Base-by-base conservation (phyloP, 2,888 invertebrate species). In the Agrochola macilenta region DNA sequence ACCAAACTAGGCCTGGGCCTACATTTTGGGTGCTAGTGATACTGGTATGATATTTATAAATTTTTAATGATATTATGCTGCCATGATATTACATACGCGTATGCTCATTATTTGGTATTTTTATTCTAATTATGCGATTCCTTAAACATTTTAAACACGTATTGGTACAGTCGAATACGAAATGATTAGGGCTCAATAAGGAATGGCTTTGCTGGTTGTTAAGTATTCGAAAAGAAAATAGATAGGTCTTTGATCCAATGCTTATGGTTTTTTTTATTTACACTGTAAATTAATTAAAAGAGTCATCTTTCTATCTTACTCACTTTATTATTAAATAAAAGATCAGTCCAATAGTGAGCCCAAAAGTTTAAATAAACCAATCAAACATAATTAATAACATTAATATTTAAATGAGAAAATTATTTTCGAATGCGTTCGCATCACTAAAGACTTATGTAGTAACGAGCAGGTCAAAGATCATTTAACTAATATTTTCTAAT, bases 401-500 rank as follows among this genome's bases (percentile, higher is more conserved):
- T 9, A 49, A 20, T 20, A 30, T 49, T 46, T 1, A 20, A 35
- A 43, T 72, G 39, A 76, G 5, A 26, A 26, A 64, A 65, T 65
- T 0, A 43, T 52, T 26, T 9, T 14, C 11, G 2, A 61, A 61
- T 9, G 35, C 35, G 35, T 35, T 35, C 35, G 35, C 35, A 35
- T 35, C 35, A 70, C 39, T 54, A 20, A 20, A 61, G 5, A 14
- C 14, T 30, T 14, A 52, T 52, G 69, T 5, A 49, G 61, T 57
- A 61, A 66, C 57, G 17, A 49, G 7, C 35, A 14, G 61, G 70
- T 82, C 61, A 81, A 52, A 77, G 68, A 68, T 81, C 76, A 76
- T 9, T 26, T 23, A 74, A 57, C 74, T 57, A 61, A 74, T 68
- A 81, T 74, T 79, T 77, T 77, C n/a, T 58, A 71, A 75, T 80